These are phyloP conservation scores for Sparidentex hasta DNA, from an alignment of 2,797 vertebrate species.

Conservation along the genomic window DNA sequence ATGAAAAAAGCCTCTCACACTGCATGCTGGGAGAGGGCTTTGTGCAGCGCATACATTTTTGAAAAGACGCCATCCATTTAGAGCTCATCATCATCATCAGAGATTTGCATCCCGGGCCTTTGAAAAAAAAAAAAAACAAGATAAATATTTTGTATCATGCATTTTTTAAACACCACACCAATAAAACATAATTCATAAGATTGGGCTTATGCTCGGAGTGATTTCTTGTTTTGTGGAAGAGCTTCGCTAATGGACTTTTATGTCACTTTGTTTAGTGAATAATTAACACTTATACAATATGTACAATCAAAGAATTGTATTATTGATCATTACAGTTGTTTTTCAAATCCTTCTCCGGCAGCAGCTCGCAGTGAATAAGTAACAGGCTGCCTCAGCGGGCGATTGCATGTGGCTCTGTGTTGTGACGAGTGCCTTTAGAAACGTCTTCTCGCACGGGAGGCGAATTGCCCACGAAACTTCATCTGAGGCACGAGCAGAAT, in stretches of 20 bases:
- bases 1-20: conserved; percentile 86
- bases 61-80: conserved; percentile 86
- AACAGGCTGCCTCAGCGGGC: conserved; percentile 31
- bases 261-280: conserved; percentile 86
- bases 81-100: conserved; percentile 78
- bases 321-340: conserved; percentile 83
- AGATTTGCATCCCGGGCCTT: conserved; percentile 82
- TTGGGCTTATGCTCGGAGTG: conserved; percentile 60
- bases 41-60: conserved; percentile 86
- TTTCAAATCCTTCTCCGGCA: conserved; percentile 61
- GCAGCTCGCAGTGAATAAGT: conserved; percentile 73
- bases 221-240: conserved; percentile 70
- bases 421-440: conserved; percentile 49
- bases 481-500: conserved; percentile 14
- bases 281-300: conserved; percentile 83
- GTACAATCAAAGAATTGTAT: conserved; percentile 78
- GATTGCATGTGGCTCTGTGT: background rate
- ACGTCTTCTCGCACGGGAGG: conserved; percentile 6
- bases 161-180: conserved; percentile 81
- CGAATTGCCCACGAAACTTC: conserved; percentile 6
- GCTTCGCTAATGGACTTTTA: conserved; percentile 87
- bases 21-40: conserved; percentile 78
- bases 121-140: conserved; percentile 72
- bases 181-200: conserved; percentile 76
- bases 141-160: conserved; percentile 88